Evolutionary conservation across 2,113 vertebrate genomes (phyloP).

Genomic region (Vulpes vulpes): DNA sequence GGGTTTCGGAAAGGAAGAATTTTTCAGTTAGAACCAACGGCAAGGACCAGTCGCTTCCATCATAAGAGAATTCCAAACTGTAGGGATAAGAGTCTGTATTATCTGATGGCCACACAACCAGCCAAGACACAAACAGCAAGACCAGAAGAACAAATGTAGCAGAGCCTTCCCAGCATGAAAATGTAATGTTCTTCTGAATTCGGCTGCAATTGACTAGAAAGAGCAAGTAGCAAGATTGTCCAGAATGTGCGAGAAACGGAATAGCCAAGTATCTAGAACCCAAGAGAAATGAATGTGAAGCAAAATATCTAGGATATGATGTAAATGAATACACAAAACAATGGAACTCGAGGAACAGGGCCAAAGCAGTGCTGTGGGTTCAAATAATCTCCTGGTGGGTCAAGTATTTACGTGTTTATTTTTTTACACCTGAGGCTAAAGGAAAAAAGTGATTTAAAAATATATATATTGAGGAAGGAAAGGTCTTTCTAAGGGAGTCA

Average conservation of each 20-base stretch:
- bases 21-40: neutral
- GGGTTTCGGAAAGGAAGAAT: neutral
- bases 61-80: neutral
- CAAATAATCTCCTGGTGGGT: neutral
- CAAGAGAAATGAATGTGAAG: neutral
- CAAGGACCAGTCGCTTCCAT: neutral
- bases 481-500: neutral
- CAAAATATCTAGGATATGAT: neutral
- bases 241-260: neutral
- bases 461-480: neutral
- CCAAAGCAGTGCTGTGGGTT: neutral
- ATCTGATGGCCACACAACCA: neutral
- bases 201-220: neutral
- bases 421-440: neutral
- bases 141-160: neutral
- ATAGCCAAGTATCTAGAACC: neutral
- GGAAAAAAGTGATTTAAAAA: neutral
- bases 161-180: neutral
- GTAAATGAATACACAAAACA: neutral
- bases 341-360: neutral
- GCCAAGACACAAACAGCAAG: neutral
- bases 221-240: neutral
- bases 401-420: neutral
- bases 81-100: neutral
- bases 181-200: neutral